Percentiles rank a stretch among this genome's conserved stretches.
These are phyloP conservation scores for Bugula neritina DNA, from an alignment of 2,888 invertebrate genomes.

Conservation along the genomic window DNA sequence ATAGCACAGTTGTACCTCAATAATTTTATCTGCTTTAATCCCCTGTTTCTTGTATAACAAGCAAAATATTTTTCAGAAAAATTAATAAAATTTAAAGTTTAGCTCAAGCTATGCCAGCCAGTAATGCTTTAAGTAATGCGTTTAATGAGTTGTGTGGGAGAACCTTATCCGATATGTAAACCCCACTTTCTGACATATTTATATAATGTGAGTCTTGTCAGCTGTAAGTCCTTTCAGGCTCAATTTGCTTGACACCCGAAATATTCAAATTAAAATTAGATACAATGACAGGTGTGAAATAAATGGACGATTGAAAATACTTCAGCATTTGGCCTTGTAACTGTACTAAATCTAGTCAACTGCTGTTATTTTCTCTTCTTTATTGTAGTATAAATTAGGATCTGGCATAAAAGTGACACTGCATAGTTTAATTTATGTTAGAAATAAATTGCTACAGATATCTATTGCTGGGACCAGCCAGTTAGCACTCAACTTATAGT, in stretches of 20 bases:
- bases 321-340: neutral
- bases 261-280: neutral
- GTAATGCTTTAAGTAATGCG: too few species aligned
- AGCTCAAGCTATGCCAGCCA: too few species aligned
- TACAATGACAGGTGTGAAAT: neutral
- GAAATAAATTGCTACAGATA: too few species aligned
- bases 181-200: neutral
- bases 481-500: too few species aligned
- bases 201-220: neutral
- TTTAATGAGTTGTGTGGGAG: neutral
- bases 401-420: too few species aligned
- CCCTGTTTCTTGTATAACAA: neutral
- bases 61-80: too few species aligned
- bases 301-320: neutral
- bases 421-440: too few species aligned
- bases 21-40: neutral
- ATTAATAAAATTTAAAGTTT: too few species aligned
- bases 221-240: neutral
- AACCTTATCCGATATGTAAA: neutral
- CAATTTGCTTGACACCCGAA: neutral
- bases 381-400: too few species aligned
- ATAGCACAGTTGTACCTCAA: neutral
- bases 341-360: too few species aligned
- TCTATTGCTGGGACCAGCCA: too few species aligned
- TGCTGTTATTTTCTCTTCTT: too few species aligned